Conservation (phyloP, 2,113 vertebrate genomes). For the Myiozetetes cayanensis region DNA sequence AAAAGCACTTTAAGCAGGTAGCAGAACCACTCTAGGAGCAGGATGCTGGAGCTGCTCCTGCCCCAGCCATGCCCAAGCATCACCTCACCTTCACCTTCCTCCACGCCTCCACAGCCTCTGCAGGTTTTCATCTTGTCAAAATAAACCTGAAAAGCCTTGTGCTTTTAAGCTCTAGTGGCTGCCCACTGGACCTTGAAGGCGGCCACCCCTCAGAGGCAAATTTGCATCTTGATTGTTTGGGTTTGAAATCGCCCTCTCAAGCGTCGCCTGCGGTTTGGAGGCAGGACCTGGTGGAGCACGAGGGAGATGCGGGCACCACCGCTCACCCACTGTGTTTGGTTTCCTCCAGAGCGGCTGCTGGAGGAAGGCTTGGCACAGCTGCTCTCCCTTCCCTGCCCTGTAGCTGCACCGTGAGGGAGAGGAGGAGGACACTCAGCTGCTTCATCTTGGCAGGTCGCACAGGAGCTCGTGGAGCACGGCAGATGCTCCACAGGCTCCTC, state of each 20-base stretch:
- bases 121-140: not conserved
- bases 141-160: not conserved
- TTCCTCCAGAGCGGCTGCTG: not conserved
- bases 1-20: not conserved
- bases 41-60: not conserved
- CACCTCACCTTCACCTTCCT: not conserved
- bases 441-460: not conserved
- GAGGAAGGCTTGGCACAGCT: not conserved
- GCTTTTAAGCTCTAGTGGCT: not conserved
- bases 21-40: not conserved
- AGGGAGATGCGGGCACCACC: not conserved
- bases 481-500: not conserved
- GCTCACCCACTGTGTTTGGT: rapidly evolving
- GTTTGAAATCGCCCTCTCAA: not conserved
- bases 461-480: not conserved
- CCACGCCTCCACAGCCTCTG: not conserved
- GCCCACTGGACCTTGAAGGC: not conserved
- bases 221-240: not conserved
- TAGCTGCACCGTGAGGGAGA: not conserved
- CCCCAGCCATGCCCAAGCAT: not conserved
- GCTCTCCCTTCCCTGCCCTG: not conserved
- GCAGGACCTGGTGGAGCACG: not conserved
- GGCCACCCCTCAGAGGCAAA: not conserved
- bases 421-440: not conserved
- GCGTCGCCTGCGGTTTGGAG: not conserved